phyloP scores from a whole-genome alignment of 2,888 invertebrate genomes.

The Mayetiola destructor region DNA sequence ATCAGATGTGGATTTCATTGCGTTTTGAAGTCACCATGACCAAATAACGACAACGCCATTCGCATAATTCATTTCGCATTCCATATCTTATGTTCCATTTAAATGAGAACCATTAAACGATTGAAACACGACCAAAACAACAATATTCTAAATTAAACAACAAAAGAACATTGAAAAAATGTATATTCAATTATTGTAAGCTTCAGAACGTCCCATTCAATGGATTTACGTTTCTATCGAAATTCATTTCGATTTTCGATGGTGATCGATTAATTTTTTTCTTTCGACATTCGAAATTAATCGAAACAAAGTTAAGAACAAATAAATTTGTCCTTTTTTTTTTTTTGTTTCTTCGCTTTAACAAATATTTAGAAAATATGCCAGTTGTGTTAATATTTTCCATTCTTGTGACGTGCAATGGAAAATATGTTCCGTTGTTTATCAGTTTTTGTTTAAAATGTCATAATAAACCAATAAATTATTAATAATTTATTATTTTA shows the following conservation, averaged over 20 bases:
- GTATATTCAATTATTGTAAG: too few species aligned
- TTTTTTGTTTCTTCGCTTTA: too few species aligned
- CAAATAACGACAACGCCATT: background rate
- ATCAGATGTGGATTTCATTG: background rate
- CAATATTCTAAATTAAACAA: background rate
- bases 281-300: too few species aligned
- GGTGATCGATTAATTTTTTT: background rate
- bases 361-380: too few species aligned
- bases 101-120: background rate
- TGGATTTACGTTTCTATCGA: background rate
- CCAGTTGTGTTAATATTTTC: too few species aligned
- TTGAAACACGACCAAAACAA: background rate
- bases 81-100: background rate
- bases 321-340: too few species aligned
- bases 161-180: background rate
- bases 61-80: background rate
- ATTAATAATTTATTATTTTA: background rate
- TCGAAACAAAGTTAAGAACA: too few species aligned
- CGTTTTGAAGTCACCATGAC: background rate
- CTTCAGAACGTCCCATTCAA: background rate
- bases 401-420: too few species aligned
- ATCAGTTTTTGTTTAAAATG: background rate
- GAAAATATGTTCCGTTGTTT: too few species aligned
- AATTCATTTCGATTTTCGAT: background rate
- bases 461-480: background rate